Conservation (phyloP, 2,888 invertebrate genomes). For the Temnothorax ravouxi region DNA sequence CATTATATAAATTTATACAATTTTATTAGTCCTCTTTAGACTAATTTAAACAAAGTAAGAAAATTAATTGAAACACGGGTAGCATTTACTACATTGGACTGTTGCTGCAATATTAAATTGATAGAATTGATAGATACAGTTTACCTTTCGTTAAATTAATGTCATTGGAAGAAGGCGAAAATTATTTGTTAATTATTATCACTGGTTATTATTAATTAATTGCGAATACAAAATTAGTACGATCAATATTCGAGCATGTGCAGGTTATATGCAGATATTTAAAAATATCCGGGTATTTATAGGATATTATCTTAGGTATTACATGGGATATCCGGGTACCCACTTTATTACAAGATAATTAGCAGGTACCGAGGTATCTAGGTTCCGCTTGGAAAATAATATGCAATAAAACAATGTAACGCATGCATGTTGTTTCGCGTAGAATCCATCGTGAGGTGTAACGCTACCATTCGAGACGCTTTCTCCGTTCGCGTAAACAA, state of each 20-base stretch:
- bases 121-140: not conserved
- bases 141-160: not conserved
- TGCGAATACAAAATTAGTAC: not conserved
- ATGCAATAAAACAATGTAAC: constrained; percentile 23
- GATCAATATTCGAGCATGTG: not conserved
- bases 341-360: constrained; percentile 34
- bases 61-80: not conserved
- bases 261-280: not conserved
- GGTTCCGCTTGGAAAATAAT: constrained; percentile 27
- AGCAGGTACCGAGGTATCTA: not conserved
- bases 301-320: constrained; percentile 13
- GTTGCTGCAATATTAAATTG: not conserved
- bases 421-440: constrained; percentile 1
- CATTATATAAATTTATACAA: constrained; percentile 12
- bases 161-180: not conserved
- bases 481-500: constrained; percentile 33
- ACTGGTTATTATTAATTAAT: not conserved
- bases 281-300: not conserved
- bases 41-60: not conserved
- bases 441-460: not conserved
- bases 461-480: constrained; percentile 3
- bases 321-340: constrained; percentile 10
- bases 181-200: constrained; percentile 5
- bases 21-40: not conserved
- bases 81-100: not conserved